Conservation (phyloP, 2,888 invertebrate species). For the Chymomyza fuscimana region DNA sequence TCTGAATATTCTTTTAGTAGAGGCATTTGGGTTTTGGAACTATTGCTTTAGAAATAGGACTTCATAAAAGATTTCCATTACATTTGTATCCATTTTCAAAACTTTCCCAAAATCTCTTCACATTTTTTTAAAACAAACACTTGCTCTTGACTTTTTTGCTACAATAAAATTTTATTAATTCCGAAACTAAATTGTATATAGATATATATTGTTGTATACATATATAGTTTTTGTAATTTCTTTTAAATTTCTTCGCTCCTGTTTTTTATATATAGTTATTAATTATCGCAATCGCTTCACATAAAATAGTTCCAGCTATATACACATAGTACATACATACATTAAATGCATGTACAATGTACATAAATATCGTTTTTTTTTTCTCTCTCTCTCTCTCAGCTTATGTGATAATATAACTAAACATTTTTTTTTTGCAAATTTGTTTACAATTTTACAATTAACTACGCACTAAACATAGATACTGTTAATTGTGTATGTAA, state of each 20-base stretch:
- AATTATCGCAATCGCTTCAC: slow-evolving; percentile 41
- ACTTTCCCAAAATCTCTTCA: too few relatives aligned
- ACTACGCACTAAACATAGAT: slow-evolving; percentile 26
- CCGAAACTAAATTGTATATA: slow-evolving; percentile 72
- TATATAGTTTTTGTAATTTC: slow-evolving; percentile 36
- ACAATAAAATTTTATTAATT: slow-evolving; percentile 76
- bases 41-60: too few relatives aligned
- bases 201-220: slow-evolving; percentile 63
- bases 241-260: slow-evolving; percentile 20
- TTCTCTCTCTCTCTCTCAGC: neutral
- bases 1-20: too few relatives aligned
- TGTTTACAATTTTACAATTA: slow-evolving; percentile 19
- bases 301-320: slow-evolving; percentile 43
- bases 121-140: neutral
- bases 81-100: too few relatives aligned
- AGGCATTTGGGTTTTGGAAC: too few relatives aligned
- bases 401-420: slow-evolving; percentile 6
- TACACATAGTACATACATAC: slow-evolving; percentile 35
- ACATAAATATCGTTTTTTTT: neutral
- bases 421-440: neutral
- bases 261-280: slow-evolving; percentile 12
- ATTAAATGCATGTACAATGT: slow-evolving; percentile 8
- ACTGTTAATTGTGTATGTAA: neutral
- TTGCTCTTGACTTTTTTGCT: slow-evolving; percentile 60
- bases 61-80: too few relatives aligned